A percentile compares a stretch with the other conserved stretches of the same genome.
phyloP scores from a whole-genome alignment of 2,797 vertebrate species.

The Galaxias olidus region DNA sequence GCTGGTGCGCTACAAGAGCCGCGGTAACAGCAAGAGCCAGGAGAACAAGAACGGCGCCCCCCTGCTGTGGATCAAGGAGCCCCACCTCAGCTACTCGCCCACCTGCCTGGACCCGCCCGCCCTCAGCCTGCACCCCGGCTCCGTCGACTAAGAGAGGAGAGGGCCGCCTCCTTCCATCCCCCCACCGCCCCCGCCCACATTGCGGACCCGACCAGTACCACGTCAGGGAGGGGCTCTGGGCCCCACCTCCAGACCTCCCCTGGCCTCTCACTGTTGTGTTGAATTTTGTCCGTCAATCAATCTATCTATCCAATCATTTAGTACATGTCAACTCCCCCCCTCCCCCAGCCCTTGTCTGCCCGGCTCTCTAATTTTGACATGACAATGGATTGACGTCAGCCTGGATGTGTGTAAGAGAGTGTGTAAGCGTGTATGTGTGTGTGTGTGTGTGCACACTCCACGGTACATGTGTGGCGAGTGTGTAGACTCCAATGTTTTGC shows the following conservation, averaged over 20 bases:
- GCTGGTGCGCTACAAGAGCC: conserved; percentile 91
- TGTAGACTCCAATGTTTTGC: conserved; percentile 31
- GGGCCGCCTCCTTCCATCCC: not conserved
- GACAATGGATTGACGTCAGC: not conserved
- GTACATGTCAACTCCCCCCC: conserved; percentile 51
- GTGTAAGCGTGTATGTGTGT: conserved; percentile 34
- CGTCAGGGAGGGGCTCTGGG: conserved; percentile 59
- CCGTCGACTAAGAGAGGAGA: conserved; percentile 84
- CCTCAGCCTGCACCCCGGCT: conserved; percentile 96
- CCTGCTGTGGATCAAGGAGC: conserved; percentile 97
- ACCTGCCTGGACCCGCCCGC: conserved; percentile 96
- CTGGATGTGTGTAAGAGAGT: conserved; percentile 5
- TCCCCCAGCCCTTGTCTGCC: conserved; percentile 52
- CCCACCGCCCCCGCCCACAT: conserved; percentile 22
- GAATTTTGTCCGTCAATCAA: conserved; percentile 63
- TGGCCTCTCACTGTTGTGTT: conserved; percentile 68
- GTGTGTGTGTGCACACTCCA: conserved; percentile 5
- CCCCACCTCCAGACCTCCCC: conserved; percentile 66
- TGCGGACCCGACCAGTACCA: conserved; percentile 54
- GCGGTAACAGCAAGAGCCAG: conserved; percentile 89
- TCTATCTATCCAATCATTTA: conserved; percentile 29
- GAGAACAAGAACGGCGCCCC: conserved; percentile 97
- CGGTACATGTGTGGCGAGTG: conserved; percentile 12
- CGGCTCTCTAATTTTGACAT: conserved; percentile 10
- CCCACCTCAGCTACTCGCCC: conserved; percentile 98